Percentiles rank a stretch among this genome's conserved stretches.
Evolutionary conservation across 2,797 vertebrate genomes (phyloP).

Genomic region (Coregonus suidteri): DNA sequence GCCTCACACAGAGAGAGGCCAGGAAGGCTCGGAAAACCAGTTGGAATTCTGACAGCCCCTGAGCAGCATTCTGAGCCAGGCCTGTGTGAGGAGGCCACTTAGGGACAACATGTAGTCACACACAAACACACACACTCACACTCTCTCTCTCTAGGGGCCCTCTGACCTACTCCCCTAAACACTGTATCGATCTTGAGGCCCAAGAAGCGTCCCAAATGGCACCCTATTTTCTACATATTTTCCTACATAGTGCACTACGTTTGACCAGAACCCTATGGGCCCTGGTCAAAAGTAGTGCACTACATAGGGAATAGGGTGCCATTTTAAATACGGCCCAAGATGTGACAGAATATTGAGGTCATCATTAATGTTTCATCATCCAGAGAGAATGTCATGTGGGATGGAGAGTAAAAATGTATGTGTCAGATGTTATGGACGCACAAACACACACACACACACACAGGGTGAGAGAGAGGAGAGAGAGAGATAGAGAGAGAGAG

Average conservation of each 20-base stretch:
- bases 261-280: too few relatives aligned
- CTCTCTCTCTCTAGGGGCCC: constrained; percentile 72
- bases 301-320: too few relatives aligned
- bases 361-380: constrained; percentile 76
- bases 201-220: background rate
- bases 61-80: constrained; percentile 30
- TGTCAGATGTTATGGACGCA: constrained; percentile 44
- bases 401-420: constrained; percentile 59
- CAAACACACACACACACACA: constrained; percentile 45
- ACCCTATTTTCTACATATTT: too few relatives aligned
- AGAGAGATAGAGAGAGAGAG: too few relatives aligned
- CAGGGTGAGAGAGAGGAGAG: too few relatives aligned
- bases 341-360: constrained; percentile 79
- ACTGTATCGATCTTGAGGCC: constrained; percentile 82
- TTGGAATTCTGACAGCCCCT: too few relatives aligned
- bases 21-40: too few relatives aligned
- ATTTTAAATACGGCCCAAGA: constrained; percentile 54
- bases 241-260: too few relatives aligned
- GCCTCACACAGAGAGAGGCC: too few relatives aligned
- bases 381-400: constrained; percentile 80
- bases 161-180: constrained; percentile 82
- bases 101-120: constrained; percentile 68
- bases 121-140: constrained; percentile 29
- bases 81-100: constrained; percentile 72
- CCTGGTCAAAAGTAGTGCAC: too few relatives aligned